Evolutionary conservation across 2,797 vertebrate species (phyloP).

Genomic region (Mus spretus): DNA sequence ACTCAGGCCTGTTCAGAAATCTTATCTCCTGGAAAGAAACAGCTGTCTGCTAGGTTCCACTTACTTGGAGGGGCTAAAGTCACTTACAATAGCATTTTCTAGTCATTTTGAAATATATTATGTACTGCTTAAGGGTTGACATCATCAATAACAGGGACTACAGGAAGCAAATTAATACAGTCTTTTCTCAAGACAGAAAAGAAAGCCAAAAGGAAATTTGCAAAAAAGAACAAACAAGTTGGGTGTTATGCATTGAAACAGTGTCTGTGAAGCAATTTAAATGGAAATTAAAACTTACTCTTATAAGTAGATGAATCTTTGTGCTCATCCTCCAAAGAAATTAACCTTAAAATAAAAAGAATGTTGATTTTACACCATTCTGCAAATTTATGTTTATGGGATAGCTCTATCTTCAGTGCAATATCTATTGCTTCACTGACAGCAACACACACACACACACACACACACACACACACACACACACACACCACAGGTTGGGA

Average conservation of each 20-base stretch:
- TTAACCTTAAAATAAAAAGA: constrained; percentile 91
- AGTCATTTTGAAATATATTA: background rate
- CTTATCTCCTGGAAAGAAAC: background rate
- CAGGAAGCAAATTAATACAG: constrained; percentile 13
- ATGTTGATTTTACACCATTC: constrained; percentile 37
- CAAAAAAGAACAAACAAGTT: background rate
- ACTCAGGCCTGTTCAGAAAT: background rate
- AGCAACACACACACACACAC: background rate
- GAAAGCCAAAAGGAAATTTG: background rate
- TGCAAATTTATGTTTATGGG: constrained; percentile 48
- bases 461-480: no score
- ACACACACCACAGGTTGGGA: no score
- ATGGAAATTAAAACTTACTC: constrained; percentile 76
- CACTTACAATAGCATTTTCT: constrained; percentile 4
- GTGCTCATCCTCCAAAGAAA: constrained; percentile 92
- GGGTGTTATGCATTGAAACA: background rate
- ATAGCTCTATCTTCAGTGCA: background rate
- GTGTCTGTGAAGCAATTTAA: constrained; percentile 38
- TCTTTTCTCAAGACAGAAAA: constrained; percentile 30
- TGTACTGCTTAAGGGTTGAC: background rate
- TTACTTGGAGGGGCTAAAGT: background rate
- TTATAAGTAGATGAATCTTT: constrained; percentile 85
- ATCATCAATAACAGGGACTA: background rate
- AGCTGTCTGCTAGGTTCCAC: background rate
- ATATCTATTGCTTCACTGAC: background rate